Base-by-base conservation (phyloP, 2,797 vertebrate species). In the Lagodon rhomboides region DNA sequence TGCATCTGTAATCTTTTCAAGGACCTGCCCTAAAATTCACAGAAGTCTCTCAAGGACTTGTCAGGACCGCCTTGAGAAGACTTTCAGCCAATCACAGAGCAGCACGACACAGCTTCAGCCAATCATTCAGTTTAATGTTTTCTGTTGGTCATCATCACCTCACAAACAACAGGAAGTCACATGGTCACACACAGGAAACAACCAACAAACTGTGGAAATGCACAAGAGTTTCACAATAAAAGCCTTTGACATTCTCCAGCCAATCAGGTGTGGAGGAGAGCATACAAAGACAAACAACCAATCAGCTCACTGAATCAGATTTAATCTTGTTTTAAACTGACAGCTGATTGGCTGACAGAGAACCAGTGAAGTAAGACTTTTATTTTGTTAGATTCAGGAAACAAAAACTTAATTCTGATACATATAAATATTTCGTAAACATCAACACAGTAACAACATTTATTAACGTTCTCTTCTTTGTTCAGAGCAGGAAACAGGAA, bases 371-470 rank as follows among this genome's bases (percentile, higher is more conserved):
- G 22, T 34, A 15, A 63, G 23, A 49, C 75, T 77, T 75, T 83
- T 38, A 78, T 65, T 79, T 77, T 63, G 49, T 18, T 27, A 43
- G 27, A 47, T 54, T 62, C n/a, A 56, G 54, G 1, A 74, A 77
- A 56, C 17, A 59, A 72, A 72, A 12, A 68, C 25, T 22, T 49
- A n/a, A 27, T 20, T 74, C 2, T 65, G 22, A 63, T 50, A 72
- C 38, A 64, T 41, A 83, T 83, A 87, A 89, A 91, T 89, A 89
- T 43, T 63, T 38, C 5, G 54, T 86, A 84, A 86, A 90, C 83
- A 77, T 81, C 71, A 62, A 56, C 75, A 90, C 75, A 51, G 64
- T 66, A 78, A 86, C 74, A 60, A 77, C 71, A 77, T 73, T 68
- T 71, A 84, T 56, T 12, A 22, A 34, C 0, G 20, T 30, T 22